phyloP scores from a whole-genome alignment of 2,888 invertebrate genomes.

The Conistra vaccinii region DNA sequence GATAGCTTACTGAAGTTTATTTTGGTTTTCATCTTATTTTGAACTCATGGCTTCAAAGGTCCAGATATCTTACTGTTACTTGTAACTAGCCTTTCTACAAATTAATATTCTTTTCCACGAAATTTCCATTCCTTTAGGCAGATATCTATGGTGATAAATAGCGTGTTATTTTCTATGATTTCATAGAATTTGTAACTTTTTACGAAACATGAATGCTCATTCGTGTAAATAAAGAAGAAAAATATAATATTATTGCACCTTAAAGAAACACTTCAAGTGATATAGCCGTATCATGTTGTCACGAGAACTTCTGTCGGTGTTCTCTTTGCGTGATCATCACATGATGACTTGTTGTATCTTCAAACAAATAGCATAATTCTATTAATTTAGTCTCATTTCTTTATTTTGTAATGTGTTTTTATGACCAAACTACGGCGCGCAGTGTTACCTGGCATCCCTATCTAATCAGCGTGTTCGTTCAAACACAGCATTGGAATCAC shows the following conservation, averaged over 20 bases:
- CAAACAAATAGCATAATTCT: background rate
- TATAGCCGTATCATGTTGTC: background rate
- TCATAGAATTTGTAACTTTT: background rate
- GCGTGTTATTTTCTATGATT: background rate
- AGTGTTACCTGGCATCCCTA: constrained; percentile 27
- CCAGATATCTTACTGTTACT: background rate
- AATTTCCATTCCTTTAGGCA: background rate
- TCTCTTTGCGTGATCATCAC: background rate
- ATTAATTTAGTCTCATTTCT: background rate
- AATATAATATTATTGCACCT: background rate
- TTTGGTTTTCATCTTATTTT: background rate
- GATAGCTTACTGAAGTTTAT: background rate
- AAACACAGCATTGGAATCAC: constrained; percentile 56
- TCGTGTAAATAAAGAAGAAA: background rate
- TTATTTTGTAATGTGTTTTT: background rate
- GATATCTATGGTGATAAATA: background rate
- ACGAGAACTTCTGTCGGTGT: background rate
- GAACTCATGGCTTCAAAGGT: background rate
- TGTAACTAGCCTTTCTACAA: background rate
- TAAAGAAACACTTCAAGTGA: background rate
- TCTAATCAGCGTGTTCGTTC: constrained; percentile 46
- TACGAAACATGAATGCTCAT: background rate
- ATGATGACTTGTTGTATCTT: background rate
- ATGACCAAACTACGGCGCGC: background rate
- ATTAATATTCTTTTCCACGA: background rate